Base-by-base conservation (phyloP, 2,888 invertebrate species). In the Rambutsinella grinnellia region DNA sequence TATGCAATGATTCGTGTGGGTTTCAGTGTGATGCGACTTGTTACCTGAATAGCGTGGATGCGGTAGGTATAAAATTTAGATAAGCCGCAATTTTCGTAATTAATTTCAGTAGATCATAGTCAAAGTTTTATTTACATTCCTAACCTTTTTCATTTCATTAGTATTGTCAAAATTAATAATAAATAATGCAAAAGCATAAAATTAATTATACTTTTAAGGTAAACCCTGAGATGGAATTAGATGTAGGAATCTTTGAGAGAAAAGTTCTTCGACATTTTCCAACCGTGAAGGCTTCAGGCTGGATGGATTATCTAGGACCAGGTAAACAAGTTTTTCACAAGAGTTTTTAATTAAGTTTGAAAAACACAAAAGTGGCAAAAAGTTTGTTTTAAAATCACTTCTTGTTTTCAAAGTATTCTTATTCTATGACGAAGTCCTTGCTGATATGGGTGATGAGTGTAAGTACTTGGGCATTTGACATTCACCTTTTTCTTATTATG, bases 11-110 rank as follows among this genome's bases (percentile, higher is more conserved):
- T n/a, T n/a, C n/a, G n/a, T n/a, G n/a, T n/a, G n/a, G n/a, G n/a
- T n/a, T n/a, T n/a, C 65, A 81, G 81, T 82, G 81, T 26, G 79
- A 78, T 36, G 81, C 78, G 2, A 79, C 81, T 19, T 82, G 81
- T 36, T 78, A 70, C 44, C n/a, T 82, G 26, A 70, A 74, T 21
- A 74, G 76, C n/a, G 60, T 76, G 8, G 79, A 67, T 19, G 80
- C 65, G 28, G 81, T 80, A 66, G 26, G 72, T 72, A 21, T 13
- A n/a, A n/a, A n/a, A n/a, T 36, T 5, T 36, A 36, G 6, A 36
- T 13, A 36, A 36, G 13, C 5, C 5, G 36, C 36, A 36, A 36
- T 13, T 36, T n/a, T n/a, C n/a, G n/a, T n/a, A n/a, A n/a, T n/a
- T n/a, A n/a, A n/a, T n/a, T n/a, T n/a, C n/a, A n/a, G n/a, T n/a